These are phyloP conservation scores for Cerceris ruficornis DNA, from an alignment of 2,888 invertebrate species.

Conservation along the genomic window DNA sequence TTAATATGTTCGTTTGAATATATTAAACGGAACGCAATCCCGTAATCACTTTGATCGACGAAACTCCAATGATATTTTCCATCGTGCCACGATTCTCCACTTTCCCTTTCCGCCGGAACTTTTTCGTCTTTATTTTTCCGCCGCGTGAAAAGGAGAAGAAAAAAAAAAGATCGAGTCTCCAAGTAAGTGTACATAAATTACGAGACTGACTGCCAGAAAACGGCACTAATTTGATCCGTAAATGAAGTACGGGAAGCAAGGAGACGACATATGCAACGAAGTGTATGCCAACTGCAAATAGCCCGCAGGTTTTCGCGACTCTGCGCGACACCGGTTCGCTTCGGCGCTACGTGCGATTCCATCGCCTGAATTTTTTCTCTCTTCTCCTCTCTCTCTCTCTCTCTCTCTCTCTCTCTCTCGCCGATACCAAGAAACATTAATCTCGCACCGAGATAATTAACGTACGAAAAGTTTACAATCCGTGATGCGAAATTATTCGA, in stretches of 20 bases:
- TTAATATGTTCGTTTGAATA: conserved; percentile 2
- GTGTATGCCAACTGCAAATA: conserved; percentile 50
- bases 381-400: too few species aligned
- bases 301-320: conserved; percentile 19
- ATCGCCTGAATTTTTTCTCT: too few species aligned
- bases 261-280: conserved; percentile 31
- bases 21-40: conserved; percentile 4
- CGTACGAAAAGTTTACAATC: too few species aligned
- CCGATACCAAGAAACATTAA: too few species aligned
- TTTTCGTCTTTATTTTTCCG: not conserved
- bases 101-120: not conserved
- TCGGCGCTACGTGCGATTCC: not conserved
- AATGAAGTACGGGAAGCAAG: conserved; percentile 22
- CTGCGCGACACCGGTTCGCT: conserved; percentile 26
- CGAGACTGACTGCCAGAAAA: conserved; percentile 26
- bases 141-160: not conserved
- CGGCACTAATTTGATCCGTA: conserved; percentile 52
- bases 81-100: not conserved
- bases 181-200: conserved; percentile 31
- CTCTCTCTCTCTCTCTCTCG: too few species aligned
- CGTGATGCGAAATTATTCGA: too few species aligned
- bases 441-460: too few species aligned
- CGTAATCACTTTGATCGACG: not conserved
- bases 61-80: not conserved
- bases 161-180: not conserved